phyloP scores from a whole-genome alignment of 1,140 invertebrate species.

The Cepaea nemoralis region DNA sequence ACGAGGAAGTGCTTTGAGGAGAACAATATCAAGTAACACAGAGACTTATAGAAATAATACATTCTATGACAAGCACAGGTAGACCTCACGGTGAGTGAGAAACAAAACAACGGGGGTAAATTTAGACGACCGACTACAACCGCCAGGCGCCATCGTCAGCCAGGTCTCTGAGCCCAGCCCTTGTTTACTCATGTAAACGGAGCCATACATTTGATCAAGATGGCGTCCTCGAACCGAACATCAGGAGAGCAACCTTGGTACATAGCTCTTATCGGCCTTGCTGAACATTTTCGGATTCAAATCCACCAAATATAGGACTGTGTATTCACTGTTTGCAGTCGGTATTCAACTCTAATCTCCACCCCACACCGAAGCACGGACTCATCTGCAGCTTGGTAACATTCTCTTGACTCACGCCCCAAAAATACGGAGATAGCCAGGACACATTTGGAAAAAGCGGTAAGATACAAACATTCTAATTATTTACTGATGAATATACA shows the following conservation, averaged over 20 bases:
- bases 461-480: too few species aligned
- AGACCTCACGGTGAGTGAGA: too few species aligned
- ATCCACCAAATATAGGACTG: constrained; percentile 93
- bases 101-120: too few species aligned
- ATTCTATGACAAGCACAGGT: too few species aligned
- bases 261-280: constrained; percentile 92
- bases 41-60: too few species aligned
- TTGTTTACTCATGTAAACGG: too few species aligned
- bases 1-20: too few species aligned
- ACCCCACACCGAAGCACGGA: constrained; percentile 91
- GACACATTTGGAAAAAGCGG: constrained; percentile 94
- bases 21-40: too few species aligned
- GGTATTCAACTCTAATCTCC: constrained; percentile 94
- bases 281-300: constrained; percentile 95
- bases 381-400: constrained; percentile 95
- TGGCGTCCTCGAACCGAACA: constrained; percentile 36
- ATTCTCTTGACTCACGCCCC: constrained; percentile 91
- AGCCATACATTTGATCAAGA: constrained; percentile 10
- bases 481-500: too few species aligned
- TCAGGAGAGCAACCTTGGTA: constrained; percentile 84
- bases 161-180: too few species aligned
- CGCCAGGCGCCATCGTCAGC: too few species aligned
- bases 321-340: constrained; percentile 97
- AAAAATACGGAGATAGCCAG: constrained; percentile 94
- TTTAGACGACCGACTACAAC: too few species aligned